Evolutionary conservation across 2,797 vertebrate genomes (phyloP).

Genomic region (Sebastes diaconus): DNA sequence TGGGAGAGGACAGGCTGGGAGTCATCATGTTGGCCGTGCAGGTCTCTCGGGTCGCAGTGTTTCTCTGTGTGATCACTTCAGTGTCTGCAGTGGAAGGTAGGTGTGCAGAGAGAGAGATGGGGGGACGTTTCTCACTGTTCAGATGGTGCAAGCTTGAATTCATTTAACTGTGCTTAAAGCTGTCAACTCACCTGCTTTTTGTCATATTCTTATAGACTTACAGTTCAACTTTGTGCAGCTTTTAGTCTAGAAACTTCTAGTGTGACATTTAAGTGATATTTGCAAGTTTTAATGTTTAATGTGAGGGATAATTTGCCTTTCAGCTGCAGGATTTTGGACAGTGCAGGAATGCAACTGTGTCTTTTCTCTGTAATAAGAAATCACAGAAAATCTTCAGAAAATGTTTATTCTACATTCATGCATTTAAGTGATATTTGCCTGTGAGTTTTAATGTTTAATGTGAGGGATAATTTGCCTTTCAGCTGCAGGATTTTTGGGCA

Average conservation of each 20-base stretch:
- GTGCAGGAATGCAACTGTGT: not conserved
- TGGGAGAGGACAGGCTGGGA: conserved; percentile 52
- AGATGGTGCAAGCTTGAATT: not conserved
- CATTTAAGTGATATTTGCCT: not conserved
- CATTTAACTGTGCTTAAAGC: not conserved
- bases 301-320: not conserved
- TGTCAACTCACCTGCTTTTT: not conserved
- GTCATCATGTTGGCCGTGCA: conserved; percentile 21
- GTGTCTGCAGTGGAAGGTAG: conserved; percentile 81
- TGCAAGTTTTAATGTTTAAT: conserved; percentile 18
- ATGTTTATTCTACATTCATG: too few species aligned
- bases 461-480: not conserved
- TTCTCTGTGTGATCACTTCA: conserved; percentile 62
- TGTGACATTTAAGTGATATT: not conserved
- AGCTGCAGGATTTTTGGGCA: not conserved
- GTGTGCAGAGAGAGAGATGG: conserved; percentile 2
- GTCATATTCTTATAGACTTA: not conserved
- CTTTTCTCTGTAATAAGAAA: not conserved
- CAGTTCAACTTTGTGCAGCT: not conserved
- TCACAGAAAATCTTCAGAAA: not conserved
- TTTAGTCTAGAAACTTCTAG: not conserved
- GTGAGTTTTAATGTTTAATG: conserved; percentile 11
- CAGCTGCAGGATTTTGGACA: not conserved
- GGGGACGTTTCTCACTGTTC: not conserved
- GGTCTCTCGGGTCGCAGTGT: conserved; percentile 60